phyloP scores from a whole-genome alignment of 2,797 vertebrate genomes.

The Myotis findleyi region DNA sequence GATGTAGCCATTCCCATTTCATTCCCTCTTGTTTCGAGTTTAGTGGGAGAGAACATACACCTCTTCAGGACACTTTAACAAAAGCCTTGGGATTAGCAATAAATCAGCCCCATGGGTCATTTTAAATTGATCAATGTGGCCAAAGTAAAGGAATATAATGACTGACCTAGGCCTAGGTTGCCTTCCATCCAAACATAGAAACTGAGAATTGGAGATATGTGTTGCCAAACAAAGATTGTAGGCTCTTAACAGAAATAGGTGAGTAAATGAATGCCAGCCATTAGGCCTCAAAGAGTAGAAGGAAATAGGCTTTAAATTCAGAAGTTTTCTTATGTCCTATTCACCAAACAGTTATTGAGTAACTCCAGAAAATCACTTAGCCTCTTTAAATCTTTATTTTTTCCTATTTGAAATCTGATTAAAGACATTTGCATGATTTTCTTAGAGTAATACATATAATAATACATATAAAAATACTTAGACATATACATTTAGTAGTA shows the following conservation, averaged over 20 bases:
- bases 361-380: neutral
- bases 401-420: neutral
- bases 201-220: neutral
- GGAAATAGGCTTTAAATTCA: neutral
- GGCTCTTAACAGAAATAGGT: neutral
- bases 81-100: neutral
- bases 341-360: neutral
- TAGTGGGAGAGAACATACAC: neutral
- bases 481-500: neutral
- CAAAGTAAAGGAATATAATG: neutral
- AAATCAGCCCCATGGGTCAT: neutral
- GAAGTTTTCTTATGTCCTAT: neutral
- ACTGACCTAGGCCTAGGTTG: neutral
- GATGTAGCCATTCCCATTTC: neutral
- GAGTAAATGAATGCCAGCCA: neutral
- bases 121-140: neutral
- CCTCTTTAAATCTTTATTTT: neutral
- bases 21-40: neutral
- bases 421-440: neutral
- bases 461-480: neutral
- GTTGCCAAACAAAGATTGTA: neutral
- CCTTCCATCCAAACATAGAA: neutral
- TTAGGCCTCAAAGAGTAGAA: neutral
- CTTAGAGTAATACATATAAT: neutral
- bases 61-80: neutral